Conservation (phyloP, 2,888 invertebrate genomes). For the Helleia helle region DNA sequence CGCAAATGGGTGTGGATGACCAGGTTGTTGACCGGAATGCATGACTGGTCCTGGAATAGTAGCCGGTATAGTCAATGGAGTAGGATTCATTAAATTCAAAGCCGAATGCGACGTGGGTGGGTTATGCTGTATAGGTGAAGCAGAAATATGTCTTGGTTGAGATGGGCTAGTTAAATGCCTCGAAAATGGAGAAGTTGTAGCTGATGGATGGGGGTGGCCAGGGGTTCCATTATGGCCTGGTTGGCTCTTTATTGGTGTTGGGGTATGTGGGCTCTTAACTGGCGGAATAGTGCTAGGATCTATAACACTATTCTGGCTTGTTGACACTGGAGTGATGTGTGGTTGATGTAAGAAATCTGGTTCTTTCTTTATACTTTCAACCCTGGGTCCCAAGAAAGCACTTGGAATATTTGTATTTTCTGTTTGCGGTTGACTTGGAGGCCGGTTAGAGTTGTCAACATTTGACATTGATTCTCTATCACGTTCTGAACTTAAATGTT, state of each 20-base stretch:
- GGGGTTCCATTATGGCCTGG: conserved; percentile 52
- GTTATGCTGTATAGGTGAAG: conserved; percentile 59
- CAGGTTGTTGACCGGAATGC: conserved; percentile 83
- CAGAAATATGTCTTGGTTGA: conserved; percentile 62
- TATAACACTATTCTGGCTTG: conserved; percentile 54
- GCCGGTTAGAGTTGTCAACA: conserved; percentile 61
- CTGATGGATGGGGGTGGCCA: conserved; percentile 52
- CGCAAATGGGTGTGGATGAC: conserved; percentile 78
- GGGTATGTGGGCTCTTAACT: conserved; percentile 70
- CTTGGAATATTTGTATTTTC: conserved; percentile 63
- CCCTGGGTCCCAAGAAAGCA: conserved; percentile 76
- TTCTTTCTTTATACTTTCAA: conserved; percentile 84
- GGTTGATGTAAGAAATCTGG: conserved; percentile 75
- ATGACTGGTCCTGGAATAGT: conserved; percentile 80
- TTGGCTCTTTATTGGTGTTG: conserved; percentile 68
- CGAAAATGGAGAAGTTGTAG: conserved; percentile 66
- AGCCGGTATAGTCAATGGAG: conserved; percentile 75
- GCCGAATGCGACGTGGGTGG: conserved; percentile 76
- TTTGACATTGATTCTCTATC: conserved; percentile 64
- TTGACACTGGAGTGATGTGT: conserved; percentile 65
- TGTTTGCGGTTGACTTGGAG: conserved; percentile 63
- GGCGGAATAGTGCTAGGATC: conserved; percentile 71
- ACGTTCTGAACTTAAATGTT: conserved; percentile 62
- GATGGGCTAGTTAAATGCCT: conserved; percentile 66
- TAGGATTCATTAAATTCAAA: conserved; percentile 75